Evolutionary conservation across 2,113 vertebrate genomes (phyloP).

Genomic region (Trinectes maculatus): DNA sequence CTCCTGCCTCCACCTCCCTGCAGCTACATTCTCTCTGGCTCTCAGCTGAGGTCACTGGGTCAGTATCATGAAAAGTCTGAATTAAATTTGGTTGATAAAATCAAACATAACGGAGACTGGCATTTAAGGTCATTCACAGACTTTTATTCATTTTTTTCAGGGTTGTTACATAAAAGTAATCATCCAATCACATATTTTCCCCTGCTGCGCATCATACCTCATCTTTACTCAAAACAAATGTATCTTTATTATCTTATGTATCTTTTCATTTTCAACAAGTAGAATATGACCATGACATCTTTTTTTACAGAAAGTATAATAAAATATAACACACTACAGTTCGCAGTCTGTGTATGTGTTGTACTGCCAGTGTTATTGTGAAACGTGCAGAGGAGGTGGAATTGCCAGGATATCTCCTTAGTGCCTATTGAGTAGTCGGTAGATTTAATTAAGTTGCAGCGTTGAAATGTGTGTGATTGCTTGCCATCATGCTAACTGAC

Average conservation of each 20-base stretch:
- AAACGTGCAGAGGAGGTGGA: neutral
- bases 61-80: slow-evolving; percentile 36
- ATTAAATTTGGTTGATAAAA: slow-evolving; percentile 8
- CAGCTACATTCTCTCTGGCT: slow-evolving; percentile 29
- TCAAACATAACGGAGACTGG: slow-evolving; percentile 3
- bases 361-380: neutral
- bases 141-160: neutral
- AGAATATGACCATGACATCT: too few species aligned
- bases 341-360: neutral
- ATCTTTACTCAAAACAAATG: slow-evolving; percentile 10
- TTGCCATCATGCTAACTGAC: neutral
- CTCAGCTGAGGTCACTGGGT: slow-evolving; percentile 45
- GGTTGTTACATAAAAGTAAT: neutral
- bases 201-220: neutral
- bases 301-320: too few species aligned
- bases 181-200: neutral
- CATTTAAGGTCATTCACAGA: slow-evolving; percentile 14
- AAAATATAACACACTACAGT: too few species aligned
- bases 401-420: neutral
- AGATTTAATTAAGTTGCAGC: slow-evolving; percentile 6
- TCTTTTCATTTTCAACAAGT: too few species aligned
- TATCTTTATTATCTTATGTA: too few species aligned
- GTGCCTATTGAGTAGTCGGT: neutral
- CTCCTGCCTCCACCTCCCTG: slow-evolving; percentile 5
- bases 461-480: slow-evolving; percentile 22